Base-by-base conservation (phyloP, 1,140 invertebrate species). In the Saccostrea cuccullata region DNA sequence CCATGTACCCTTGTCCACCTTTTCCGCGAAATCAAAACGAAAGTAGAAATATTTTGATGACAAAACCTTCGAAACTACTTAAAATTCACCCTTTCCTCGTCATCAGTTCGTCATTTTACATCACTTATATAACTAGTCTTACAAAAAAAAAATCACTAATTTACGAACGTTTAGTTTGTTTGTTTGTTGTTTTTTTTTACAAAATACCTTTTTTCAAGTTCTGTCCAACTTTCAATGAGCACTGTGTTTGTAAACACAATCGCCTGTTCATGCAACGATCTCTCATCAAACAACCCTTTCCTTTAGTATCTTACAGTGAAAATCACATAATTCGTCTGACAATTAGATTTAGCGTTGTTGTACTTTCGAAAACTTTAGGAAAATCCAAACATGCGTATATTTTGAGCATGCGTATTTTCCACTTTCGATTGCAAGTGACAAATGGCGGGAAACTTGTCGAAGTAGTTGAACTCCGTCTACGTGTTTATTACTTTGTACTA, bases 11-110 rank as follows among this genome's bases (percentile, higher is more conserved):
- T 20, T 64, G 15, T 17, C 58, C 17, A 20, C 58, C 58, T 17
- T 64, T 64, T 64, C 58, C n/a, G 17, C 58, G 58, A 64, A 64
- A 64, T 20, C n/a, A 64, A 64, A 64, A 64, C 58, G 58, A 64
- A 64, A 64, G 58, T 64, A 64, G 15, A 64, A 64, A 64, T 64
- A 64, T 64, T 64, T 64, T n/a, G 17, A 2, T 64, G 15, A 17
- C 8, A 64, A 64, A n/a, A 64, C n/a, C n/a, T 20, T n/a, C n/a
- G 0, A 20, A 20, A 20, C 17, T 6, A 3, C 1, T 8, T 2
- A 6, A 64, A 20, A 20, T n/a, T 64, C 4, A 64, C 1, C n/a
- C n/a, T 17, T 20, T 1, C 58, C 17, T 64, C 6, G 3, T 64
- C 15, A 20, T 64, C 17, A 20, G 17, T 64, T 60, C 3, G 58